A percentile compares a stretch with the other conserved stretches of the same genome.
phyloP scores from a whole-genome alignment of 2,797 vertebrate species.

The Anisognathus igniventris region DNA sequence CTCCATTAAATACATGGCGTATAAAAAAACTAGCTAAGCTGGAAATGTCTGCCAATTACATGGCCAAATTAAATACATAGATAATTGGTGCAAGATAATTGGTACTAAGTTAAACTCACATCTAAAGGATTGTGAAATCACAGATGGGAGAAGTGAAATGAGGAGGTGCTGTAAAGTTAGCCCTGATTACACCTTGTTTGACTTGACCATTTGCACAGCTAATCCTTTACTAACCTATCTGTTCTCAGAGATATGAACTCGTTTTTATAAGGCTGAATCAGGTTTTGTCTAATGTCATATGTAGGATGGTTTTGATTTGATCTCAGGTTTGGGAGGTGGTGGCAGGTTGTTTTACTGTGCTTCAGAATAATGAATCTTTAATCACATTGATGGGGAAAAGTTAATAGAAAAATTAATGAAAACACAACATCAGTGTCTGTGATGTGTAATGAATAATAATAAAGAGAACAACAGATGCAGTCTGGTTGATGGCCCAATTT shows the following conservation, averaged over 20 bases:
- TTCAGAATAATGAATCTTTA: slow-evolving; percentile 63
- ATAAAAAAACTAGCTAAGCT: neutral
- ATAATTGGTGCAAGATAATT: slow-evolving; percentile 32
- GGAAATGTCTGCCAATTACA: neutral
- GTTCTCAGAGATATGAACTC: neutral
- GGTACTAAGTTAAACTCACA: neutral
- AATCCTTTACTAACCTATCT: neutral
- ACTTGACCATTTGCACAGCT: slow-evolving; percentile 28
- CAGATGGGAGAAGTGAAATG: neutral
- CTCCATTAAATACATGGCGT: neutral
- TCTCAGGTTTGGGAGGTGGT: neutral
- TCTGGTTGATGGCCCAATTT: slow-evolving; percentile 38
- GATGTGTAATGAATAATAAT: slow-evolving; percentile 40
- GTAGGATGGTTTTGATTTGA: neutral
- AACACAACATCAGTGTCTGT: slow-evolving; percentile 25
- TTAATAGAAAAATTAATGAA: slow-evolving; percentile 72
- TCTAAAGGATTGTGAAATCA: neutral
- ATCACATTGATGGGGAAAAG: slow-evolving; percentile 48
- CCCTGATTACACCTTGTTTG: neutral
- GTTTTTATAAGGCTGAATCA: neutral
- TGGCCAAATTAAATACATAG: neutral
- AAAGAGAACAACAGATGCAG: slow-evolving; percentile 50
- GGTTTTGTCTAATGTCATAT: neutral
- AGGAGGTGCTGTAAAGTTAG: neutral
- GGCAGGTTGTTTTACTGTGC: slow-evolving; percentile 4